Base-by-base conservation (phyloP, 2,888 invertebrate species). In the Drosophila rubida region DNA sequence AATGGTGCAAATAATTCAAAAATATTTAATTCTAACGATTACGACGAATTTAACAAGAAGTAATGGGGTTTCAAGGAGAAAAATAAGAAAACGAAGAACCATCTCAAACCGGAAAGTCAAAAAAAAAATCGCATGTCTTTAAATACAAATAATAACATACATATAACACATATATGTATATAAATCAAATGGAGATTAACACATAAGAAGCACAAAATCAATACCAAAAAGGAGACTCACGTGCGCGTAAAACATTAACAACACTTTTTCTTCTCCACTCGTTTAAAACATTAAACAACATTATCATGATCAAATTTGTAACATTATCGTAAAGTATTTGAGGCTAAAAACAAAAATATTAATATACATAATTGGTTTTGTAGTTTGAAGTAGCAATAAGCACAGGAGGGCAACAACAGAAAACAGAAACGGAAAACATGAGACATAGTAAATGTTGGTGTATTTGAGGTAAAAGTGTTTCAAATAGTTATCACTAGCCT, bases 161-260 rank as follows among this genome's bases (percentile, higher is more conserved):
- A 13, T 14, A 53, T 30, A 53, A 35, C 32, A 35, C 11, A 37
- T 35, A 11, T 50, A 30, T 8, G 14, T 37, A 46, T 55, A 66
- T 30, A 45, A 60, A 68, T 66, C 71, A 76, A 61, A 65, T 67
- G 69, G 69, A 64, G 69, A 73, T 69, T 68, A 86, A 80, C 67
- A 80, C 71, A 82, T 68, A 62, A 69, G 78, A 78, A 86, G 69
- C 78, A 83, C 69, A 75, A 80, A 87, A 87, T 79, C 85, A 84
- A 74, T 77, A 81, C 72, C 71, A 77, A 75, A 89, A 78, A 88
- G 88, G 90, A 89, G 88, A 89, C 90, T 80, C 88, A 79, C 87
- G 87, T 87, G 83, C 80, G 84, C 88, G 85, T 83, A 80, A 87
- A 83, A 89, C 88, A 89, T 89, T 87, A 87, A 84, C 75, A 87